Evolutionary conservation across 2,888 invertebrate species (phyloP).

Genomic region (Pantelozetes paolii): DNA sequence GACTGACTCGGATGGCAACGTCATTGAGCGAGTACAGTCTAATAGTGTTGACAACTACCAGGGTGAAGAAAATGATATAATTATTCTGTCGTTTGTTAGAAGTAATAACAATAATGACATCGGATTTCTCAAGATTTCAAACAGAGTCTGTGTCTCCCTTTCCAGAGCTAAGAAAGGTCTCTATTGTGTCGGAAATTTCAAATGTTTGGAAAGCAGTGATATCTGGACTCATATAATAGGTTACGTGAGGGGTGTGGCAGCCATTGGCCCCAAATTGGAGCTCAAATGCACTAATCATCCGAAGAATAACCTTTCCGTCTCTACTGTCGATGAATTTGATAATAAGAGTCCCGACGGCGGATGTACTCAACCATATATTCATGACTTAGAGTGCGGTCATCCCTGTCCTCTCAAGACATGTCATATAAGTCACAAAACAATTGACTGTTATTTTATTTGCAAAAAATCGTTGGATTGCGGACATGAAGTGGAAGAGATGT

Average conservation of each 20-base stretch:
- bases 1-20: background rate
- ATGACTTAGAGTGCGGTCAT: slow-evolving; percentile 53
- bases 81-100: slow-evolving; percentile 71
- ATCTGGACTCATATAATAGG: slow-evolving; percentile 44
- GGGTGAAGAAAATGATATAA: slow-evolving; percentile 73
- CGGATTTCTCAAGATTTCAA: slow-evolving; percentile 66
- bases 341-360: slow-evolving; percentile 46
- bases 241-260: slow-evolving; percentile 33
- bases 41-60: slow-evolving; percentile 68
- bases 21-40: too few species aligned
- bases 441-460: slow-evolving; percentile 39
- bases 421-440: slow-evolving; percentile 43
- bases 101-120: slow-evolving; percentile 65
- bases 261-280: slow-evolving; percentile 43
- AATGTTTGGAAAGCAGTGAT: slow-evolving; percentile 40
- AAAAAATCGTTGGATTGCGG: slow-evolving; percentile 45
- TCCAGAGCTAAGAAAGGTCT: slow-evolving; percentile 62
- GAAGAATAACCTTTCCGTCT: background rate
- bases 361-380: slow-evolving; percentile 51
- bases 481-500: slow-evolving; percentile 44
- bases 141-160: slow-evolving; percentile 61
- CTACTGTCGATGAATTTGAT: background rate
- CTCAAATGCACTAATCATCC: slow-evolving; percentile 45
- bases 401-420: slow-evolving; percentile 49
- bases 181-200: slow-evolving; percentile 67